phyloP scores from a whole-genome alignment of 2,888 invertebrate genomes.

The Nomada fabriciana region DNA sequence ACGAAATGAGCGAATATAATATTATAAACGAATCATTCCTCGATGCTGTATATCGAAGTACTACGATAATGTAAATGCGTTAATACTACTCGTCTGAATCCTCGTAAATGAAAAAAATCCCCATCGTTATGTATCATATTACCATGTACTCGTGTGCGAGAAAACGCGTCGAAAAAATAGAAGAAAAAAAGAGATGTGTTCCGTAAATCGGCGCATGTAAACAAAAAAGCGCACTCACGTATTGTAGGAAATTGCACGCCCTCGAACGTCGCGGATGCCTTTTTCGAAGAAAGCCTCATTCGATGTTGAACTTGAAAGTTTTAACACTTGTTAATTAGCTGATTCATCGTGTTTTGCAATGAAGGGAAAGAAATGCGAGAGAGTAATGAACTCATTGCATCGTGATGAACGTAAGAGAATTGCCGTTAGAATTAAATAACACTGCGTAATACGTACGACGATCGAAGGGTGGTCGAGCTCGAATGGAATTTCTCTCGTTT shows the following conservation, averaged over 20 bases:
- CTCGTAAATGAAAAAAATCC: conserved; percentile 70
- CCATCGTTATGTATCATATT: conserved; percentile 76
- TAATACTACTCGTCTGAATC: conserved; percentile 80
- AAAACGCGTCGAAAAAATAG: conserved; percentile 41
- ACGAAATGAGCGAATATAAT: conserved; percentile 67
- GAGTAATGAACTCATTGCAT: conserved; percentile 25
- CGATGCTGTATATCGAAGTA: conserved; percentile 81
- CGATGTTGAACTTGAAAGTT: conserved; percentile 84
- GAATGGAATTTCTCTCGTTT: conserved; percentile 69
- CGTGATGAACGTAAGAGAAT: conserved; percentile 46
- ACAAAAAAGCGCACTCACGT: conserved; percentile 56
- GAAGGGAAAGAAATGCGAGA: not conserved
- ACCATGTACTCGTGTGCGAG: conserved; percentile 57
- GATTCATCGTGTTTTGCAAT: conserved; percentile 62
- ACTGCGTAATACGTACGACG: conserved; percentile 61
- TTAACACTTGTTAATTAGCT: conserved; percentile 82
- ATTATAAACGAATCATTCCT: conserved; percentile 83
- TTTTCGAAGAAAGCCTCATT: conserved; percentile 79
- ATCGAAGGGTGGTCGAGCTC: conserved; percentile 64
- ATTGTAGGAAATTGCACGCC: conserved; percentile 73
- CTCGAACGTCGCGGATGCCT: conserved; percentile 81
- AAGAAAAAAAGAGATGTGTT: conserved; percentile 20
- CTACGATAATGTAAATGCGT: conserved; percentile 79
- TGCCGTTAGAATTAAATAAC: conserved; percentile 61
- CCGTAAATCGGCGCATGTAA: conserved; percentile 51